These are phyloP conservation scores for Sterna hirundo DNA, from an alignment of 2,113 vertebrate species.

Conservation along the genomic window DNA sequence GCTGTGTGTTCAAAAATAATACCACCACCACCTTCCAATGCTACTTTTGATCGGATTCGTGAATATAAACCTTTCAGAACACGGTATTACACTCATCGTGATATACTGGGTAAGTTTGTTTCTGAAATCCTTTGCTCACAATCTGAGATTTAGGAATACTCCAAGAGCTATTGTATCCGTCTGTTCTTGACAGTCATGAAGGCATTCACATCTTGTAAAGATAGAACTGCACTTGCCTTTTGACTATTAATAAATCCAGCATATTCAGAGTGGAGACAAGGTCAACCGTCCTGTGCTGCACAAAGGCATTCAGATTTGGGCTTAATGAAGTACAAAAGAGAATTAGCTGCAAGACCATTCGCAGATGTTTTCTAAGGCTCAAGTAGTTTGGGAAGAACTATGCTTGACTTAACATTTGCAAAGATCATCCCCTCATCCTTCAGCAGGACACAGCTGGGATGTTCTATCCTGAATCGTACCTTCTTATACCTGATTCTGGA, in stretches of 20 bases:
- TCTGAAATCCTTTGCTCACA: not conserved
- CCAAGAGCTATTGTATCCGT: not conserved
- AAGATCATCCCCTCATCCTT: not conserved
- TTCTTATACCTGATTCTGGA: not conserved
- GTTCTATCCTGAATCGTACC: not conserved
- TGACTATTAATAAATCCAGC: not conserved
- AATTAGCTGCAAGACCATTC: not conserved
- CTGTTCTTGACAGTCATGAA: not conserved
- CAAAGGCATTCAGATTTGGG: not conserved
- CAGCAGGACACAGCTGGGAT: not conserved
- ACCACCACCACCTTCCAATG: conserved; percentile 30
- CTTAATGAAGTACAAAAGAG: not conserved
- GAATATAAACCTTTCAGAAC: conserved; percentile 69
- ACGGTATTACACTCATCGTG: conserved; percentile 56
- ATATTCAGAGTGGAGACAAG: not conserved
- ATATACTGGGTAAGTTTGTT: conserved; percentile 61
- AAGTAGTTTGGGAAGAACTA: not conserved
- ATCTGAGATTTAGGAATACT: not conserved
- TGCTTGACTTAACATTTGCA: not conserved
- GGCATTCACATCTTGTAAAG: not conserved
- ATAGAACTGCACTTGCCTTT: not conserved
- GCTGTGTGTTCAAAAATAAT: conserved; percentile 65
- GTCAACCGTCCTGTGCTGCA: not conserved
- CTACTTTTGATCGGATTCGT: conserved; percentile 49
- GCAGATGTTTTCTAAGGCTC: not conserved